Conservation (phyloP, 2,797 vertebrate species). For the Valencia hispanica region DNA sequence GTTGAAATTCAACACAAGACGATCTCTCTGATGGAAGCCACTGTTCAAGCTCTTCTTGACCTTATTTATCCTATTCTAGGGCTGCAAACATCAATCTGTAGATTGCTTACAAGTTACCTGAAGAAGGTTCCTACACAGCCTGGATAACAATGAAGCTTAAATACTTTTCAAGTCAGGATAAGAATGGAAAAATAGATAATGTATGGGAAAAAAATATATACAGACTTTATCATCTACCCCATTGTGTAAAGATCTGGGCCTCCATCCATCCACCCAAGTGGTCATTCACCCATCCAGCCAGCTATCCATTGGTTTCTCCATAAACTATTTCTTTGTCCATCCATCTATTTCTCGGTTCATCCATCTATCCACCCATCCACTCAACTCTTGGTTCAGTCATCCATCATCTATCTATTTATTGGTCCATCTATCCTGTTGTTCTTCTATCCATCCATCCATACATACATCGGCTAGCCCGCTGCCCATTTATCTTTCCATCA, state of each 20-base stretch:
- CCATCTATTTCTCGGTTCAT: background rate
- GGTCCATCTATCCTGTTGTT: too few species aligned
- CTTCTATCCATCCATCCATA: too few species aligned
- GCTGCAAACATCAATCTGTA: constrained; percentile 34
- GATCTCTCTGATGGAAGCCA: constrained; percentile 22
- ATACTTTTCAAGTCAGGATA: background rate
- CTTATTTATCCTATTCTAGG: constrained; percentile 39
- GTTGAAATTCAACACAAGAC: constrained; percentile 23
- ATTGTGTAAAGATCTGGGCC: too few species aligned
- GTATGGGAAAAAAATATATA: too few species aligned
- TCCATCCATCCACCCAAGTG: background rate
- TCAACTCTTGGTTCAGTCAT: too few species aligned
- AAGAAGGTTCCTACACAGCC: background rate
- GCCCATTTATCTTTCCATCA: too few species aligned
- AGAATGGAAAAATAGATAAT: background rate
- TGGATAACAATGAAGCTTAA: background rate
- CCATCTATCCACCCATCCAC: background rate
- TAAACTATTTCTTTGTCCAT: background rate
- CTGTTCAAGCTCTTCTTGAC: constrained; percentile 43
- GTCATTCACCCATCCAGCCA: background rate
- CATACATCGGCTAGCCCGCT: too few species aligned
- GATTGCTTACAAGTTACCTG: constrained; percentile 2
- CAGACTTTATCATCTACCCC: too few species aligned
- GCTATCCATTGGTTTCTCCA: too few species aligned
- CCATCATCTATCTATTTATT: too few species aligned